Evolutionary conservation across 2,888 invertebrate species (phyloP).

Genomic region (Metopia argyrocephala): DNA sequence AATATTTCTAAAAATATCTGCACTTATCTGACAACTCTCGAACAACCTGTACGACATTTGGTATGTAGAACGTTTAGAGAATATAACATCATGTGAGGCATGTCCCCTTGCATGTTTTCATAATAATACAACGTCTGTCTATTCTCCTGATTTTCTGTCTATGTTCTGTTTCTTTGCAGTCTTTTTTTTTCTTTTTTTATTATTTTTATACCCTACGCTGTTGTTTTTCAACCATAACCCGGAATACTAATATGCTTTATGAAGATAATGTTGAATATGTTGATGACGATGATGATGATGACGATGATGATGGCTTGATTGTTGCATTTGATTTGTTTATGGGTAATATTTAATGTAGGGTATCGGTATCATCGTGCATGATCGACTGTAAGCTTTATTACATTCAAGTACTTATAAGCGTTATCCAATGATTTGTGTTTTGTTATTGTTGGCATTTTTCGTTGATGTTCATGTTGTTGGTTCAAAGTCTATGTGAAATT

Average conservation of each 20-base stretch:
- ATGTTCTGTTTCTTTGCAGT: not conserved
- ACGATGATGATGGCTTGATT: conserved; percentile 3
- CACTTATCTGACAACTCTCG: conserved; percentile 15
- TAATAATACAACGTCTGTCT: conserved; percentile 2
- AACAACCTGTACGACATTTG: conserved; percentile 15
- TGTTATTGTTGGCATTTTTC: conserved; percentile 11
- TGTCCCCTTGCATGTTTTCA: conserved; percentile 51
- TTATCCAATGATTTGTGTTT: not conserved
- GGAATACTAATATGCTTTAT: conserved; percentile 38
- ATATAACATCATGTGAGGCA: conserved; percentile 48
- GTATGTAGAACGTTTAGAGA: conserved; percentile 38
- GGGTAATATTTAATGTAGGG: conserved; percentile 49
- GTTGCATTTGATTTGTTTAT: not conserved
- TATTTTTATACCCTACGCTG: conserved; percentile 22
- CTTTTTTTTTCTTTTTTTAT: conserved; percentile 7
- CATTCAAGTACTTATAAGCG: conserved; percentile 15
- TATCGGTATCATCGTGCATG: conserved; percentile 49
- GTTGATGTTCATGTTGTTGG: conserved; percentile 31
- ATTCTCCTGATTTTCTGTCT: not conserved
- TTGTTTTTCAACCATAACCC: not conserved
- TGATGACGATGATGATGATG: conserved; percentile 5
- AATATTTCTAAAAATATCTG: not conserved
- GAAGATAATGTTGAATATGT: conserved; percentile 1
- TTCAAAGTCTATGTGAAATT: conserved; percentile 63
- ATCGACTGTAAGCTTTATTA: conserved; percentile 25